Evolutionary conservation across 2,113 vertebrate genomes (phyloP).

Genomic region (Hippocampus abdominalis): DNA sequence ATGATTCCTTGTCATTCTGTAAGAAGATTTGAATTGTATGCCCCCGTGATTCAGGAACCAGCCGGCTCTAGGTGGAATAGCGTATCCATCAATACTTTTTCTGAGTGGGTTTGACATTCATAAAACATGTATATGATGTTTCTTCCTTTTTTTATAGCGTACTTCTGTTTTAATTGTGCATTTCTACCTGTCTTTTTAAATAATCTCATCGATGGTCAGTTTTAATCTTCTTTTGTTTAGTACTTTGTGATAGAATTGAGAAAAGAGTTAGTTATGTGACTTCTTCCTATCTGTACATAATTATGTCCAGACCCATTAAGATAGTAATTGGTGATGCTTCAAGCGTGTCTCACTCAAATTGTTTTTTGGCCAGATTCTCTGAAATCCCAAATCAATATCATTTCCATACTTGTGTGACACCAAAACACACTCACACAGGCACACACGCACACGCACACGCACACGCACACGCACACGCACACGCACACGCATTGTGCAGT

Average conservation of each 20-base stretch:
- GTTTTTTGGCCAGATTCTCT: conserved; percentile 25
- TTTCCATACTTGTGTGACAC: conserved; percentile 38
- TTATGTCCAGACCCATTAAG: conserved; percentile 29
- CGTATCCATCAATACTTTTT: neutral
- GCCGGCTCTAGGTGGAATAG: neutral
- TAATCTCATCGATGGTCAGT: neutral
- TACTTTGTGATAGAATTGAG: neutral
- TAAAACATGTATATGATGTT: neutral
- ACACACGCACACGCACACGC: neutral
- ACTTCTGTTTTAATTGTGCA: conserved; percentile 5
- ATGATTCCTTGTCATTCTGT: neutral
- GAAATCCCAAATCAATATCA: conserved; percentile 56
- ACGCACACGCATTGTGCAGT: conserved; percentile 3
- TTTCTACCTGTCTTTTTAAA: neutral
- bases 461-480: conserved; percentile 5
- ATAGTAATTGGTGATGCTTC: conserved; percentile 39
- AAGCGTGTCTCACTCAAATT: conserved; percentile 34
- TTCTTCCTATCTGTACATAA: conserved; percentile 2
- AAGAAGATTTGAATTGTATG: neutral
- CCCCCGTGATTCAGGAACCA: neutral
- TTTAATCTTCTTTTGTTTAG: neutral
- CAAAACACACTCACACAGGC: conserved; percentile 6
- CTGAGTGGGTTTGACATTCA: neutral
- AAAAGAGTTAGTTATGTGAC: neutral
- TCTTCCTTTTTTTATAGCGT: neutral